phyloP scores from a whole-genome alignment of 2,888 invertebrate genomes.

The Leptogaster cylindrica region DNA sequence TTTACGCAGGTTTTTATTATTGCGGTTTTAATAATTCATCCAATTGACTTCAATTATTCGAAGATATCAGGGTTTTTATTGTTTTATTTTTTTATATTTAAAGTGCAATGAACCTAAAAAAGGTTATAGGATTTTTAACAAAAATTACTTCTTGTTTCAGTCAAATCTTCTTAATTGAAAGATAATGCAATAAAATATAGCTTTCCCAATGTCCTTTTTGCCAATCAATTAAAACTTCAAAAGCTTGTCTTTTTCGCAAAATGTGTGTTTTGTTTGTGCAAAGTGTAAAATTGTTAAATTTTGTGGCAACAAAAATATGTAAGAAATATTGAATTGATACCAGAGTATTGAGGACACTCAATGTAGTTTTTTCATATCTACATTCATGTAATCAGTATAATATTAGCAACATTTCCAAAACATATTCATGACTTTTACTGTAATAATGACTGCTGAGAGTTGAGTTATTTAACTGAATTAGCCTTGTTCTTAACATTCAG shows the following conservation, averaged over 20 bases:
- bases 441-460: constrained; percentile 30
- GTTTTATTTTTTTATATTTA: too few relatives aligned
- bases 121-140: too few relatives aligned
- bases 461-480: constrained; percentile 27
- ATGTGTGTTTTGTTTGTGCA: constrained; percentile 29
- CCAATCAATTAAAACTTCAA: too few relatives aligned
- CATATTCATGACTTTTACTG: constrained; percentile 15
- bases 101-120: too few relatives aligned
- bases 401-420: constrained; percentile 16
- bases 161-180: too few relatives aligned
- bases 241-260: constrained; percentile 5
- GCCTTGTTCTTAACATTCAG: constrained; percentile 18
- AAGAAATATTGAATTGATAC: constrained; percentile 1
- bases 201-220: too few relatives aligned
- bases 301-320: constrained; percentile 17
- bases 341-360: constrained; percentile 4
- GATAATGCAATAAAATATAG: too few relatives aligned
- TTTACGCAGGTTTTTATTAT: too few relatives aligned
- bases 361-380: constrained; percentile 13
- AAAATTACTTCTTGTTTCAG: too few relatives aligned
- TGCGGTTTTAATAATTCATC: too few relatives aligned
- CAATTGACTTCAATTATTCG: too few relatives aligned
- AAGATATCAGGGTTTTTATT: too few relatives aligned
- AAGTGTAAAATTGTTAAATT: constrained; percentile 24
- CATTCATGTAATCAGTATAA: background rate